phyloP scores from a whole-genome alignment of 2,888 invertebrate species.

The Stegophylla sp. region DNA sequence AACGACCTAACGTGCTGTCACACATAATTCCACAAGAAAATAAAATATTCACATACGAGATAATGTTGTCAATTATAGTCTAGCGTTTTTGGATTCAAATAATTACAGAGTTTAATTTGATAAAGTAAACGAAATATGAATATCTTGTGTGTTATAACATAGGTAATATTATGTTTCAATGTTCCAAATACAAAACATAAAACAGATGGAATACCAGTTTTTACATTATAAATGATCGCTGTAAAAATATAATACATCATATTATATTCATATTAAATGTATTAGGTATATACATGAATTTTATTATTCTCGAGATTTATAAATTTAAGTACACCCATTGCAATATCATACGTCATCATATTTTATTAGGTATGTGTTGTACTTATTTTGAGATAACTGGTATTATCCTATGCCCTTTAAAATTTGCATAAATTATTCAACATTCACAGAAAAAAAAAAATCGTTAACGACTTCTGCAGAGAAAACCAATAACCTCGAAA shows the following conservation, averaged over 20 bases:
- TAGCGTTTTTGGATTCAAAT: too few species aligned
- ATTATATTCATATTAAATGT: too few species aligned
- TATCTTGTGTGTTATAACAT: too few species aligned
- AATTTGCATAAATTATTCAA: slow-evolving; percentile 46
- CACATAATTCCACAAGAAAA: too few species aligned
- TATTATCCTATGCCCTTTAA: slow-evolving; percentile 36
- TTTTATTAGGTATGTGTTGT: not conserved
- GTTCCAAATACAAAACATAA: not conserved
- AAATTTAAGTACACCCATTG: not conserved
- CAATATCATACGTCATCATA: not conserved
- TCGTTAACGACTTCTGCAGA: not conserved
- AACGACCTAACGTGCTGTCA: too few species aligned
- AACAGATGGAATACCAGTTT: not conserved
- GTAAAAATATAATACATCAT: not conserved
- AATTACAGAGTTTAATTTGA: too few species aligned
- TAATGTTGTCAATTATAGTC: too few species aligned
- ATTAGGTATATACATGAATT: too few species aligned
- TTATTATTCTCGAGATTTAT: not conserved
- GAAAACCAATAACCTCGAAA: slow-evolving; percentile 26
- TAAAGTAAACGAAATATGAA: too few species aligned
- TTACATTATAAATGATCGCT: not conserved
- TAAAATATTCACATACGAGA: too few species aligned
- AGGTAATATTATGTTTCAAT: not conserved
- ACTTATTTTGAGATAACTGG: slow-evolving; percentile 19
- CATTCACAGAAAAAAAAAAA: slow-evolving; percentile 27